Evolutionary conservation across 2,797 vertebrate genomes (phyloP).

Genomic region (Oryzias dopingdopingensis): DNA sequence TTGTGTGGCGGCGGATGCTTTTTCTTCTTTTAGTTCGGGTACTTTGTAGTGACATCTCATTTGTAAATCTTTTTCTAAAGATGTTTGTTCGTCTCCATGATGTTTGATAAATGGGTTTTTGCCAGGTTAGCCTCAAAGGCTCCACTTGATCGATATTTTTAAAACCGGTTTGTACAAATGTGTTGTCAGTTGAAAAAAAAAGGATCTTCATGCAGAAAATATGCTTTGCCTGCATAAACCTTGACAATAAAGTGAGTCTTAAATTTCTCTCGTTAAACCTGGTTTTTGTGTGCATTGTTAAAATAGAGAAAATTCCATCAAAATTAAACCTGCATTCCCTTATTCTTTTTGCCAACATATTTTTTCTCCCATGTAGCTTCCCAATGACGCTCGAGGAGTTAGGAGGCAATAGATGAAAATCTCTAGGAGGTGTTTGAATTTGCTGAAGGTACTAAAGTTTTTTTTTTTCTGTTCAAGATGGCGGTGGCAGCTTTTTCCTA

Average conservation of each 20-base stretch:
- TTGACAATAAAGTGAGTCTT: conserved; percentile 93
- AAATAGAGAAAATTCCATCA: neutral
- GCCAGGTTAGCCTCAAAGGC: conserved; percentile 95
- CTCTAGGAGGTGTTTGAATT: too few species aligned
- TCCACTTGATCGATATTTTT: conserved; percentile 96
- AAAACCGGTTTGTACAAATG: conserved; percentile 98
- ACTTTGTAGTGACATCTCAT: conserved; percentile 99
- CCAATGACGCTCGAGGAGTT: too few species aligned
- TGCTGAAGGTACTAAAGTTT: too few species aligned
- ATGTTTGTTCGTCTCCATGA: conserved; percentile 88
- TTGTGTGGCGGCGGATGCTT: conserved; percentile 78
- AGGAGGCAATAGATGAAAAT: too few species aligned
- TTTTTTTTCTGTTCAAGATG: too few species aligned
- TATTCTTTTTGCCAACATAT: too few species aligned
- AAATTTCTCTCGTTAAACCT: conserved; percentile 24
- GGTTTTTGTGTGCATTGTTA: conserved; percentile 13
- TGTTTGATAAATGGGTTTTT: conserved; percentile 92
- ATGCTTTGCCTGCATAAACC: conserved; percentile 96
- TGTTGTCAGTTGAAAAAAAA: conserved; percentile 88
- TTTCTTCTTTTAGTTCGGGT: conserved; percentile 70
- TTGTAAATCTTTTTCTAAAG: conserved; percentile 98
- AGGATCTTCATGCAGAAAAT: conserved; percentile 73
- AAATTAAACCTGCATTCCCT: neutral
- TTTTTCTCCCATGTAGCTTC: too few species aligned
- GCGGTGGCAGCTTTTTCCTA: too few species aligned